Evolutionary conservation across 2,797 vertebrate genomes (phyloP).

Genomic region (Artibeus lituratus): DNA sequence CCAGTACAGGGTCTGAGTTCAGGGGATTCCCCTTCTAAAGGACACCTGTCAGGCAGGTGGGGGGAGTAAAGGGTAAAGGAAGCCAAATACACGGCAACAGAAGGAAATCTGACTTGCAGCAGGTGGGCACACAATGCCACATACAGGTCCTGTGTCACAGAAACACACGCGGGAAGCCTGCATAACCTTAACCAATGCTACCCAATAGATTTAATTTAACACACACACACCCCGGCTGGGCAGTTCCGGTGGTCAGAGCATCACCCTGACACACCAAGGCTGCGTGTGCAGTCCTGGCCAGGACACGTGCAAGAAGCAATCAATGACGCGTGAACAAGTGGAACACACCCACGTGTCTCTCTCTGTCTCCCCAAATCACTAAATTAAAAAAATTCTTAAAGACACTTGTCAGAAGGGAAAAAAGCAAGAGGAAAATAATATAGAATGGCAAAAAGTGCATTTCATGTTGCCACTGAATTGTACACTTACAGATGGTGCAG

Average conservation of each 20-base stretch:
- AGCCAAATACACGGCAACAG: background rate
- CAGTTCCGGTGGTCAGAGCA: background rate
- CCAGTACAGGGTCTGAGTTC: background rate
- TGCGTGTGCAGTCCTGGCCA: background rate
- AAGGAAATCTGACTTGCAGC: background rate
- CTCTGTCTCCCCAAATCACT: too few species aligned
- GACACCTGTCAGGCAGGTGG: background rate
- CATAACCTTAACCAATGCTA: background rate
- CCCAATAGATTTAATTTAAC: background rate
- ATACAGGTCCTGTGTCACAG: too few species aligned
- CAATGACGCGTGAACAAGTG: background rate
- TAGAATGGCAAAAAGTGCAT: background rate
- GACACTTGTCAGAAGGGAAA: background rate
- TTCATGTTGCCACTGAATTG: background rate
- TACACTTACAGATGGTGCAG: background rate
- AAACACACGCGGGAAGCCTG: background rate
- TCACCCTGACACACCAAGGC: background rate
- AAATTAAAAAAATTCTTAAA: background rate
- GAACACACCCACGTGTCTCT: background rate
- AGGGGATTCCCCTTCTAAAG: background rate
- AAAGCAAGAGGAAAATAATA: background rate
- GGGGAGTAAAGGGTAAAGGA: background rate
- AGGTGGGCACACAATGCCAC: background rate
- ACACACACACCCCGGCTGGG: too few species aligned
- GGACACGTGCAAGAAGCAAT: background rate